Conservation (phyloP, 2,888 invertebrate species). For the Athripsodes cinereus region DNA sequence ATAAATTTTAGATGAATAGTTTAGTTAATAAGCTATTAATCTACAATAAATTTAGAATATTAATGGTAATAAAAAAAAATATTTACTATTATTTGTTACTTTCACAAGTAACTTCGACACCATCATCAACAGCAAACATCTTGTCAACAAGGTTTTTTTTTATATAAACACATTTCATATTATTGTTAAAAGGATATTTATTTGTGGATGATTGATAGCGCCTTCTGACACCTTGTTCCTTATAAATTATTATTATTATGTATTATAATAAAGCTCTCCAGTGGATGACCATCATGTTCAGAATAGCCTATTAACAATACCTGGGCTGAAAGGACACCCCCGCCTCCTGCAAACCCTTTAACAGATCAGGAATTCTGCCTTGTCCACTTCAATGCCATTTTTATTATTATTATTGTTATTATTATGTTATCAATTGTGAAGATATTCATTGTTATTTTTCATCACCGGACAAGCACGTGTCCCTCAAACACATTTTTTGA, state of each 20-base stretch:
- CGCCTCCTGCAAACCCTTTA: neutral
- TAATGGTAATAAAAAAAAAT: no score
- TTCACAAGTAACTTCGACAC: neutral
- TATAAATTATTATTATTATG: no score
- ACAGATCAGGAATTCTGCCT: neutral
- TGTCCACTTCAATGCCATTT: neutral
- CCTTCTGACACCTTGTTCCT: neutral
- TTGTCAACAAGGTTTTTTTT: neutral
- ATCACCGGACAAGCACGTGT: neutral
- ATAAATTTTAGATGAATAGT: no score
- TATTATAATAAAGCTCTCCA: neutral
- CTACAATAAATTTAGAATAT: no score
- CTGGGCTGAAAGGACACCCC: neutral
- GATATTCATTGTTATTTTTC: neutral
- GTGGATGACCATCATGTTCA: neutral
- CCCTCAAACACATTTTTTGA: neutral
- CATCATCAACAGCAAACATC: neutral
- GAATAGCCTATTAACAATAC: neutral
- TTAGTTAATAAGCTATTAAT: no score
- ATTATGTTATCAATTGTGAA: no score
- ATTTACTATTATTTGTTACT: no score
- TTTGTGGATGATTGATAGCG: neutral
- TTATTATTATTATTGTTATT: no score
- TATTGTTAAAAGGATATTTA: neutral
- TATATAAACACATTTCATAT: constrained; percentile 1